Base-by-base conservation (phyloP, 2,113 vertebrate species). In the Dolichallabes microphthalmus region DNA sequence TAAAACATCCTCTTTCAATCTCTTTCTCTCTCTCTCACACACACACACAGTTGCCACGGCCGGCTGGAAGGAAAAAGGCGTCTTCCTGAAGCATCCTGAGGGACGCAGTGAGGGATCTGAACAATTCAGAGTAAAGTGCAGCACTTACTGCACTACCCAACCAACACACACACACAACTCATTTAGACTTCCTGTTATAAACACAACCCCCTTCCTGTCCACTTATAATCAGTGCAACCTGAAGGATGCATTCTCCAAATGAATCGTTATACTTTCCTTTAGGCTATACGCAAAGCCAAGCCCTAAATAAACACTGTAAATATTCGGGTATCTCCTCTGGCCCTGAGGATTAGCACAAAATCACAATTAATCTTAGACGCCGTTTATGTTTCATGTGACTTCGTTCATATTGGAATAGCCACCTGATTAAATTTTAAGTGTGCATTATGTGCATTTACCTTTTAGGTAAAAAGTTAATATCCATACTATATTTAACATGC, bases 41-140 rank as follows among this genome's bases (percentile, higher is more conserved):
- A 69, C 68, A 80, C 19, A 14, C 8, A 19, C 12, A 52, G 27
- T 63, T 64, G 9, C 39, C 45, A 52, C 50, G 52, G 76, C 82
- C 50, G 53, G 53, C 32, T 63, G 64, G 0, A 77, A 39, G 15
- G 85, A 79, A 88, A 88, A 89, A 58, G 50, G 27, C 14, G 75
- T 85, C 84, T 79, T 89, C 82, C 75, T 64, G n/a, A 25, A 35
- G 76, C 88, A 89, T 88, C 87, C 53, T 61, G 50, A 71, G 85
- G 82, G 63, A 88, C 14, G 2, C 55, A 52, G 80, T 64, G 71
- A 87, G 80, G 68, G 71, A 87, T 45, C 74, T 73, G 52, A 80
- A 85, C 77, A 58, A 79, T 61, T 79, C 64, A 39, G 15, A 85
- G 63, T 63, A 74, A 84, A 78, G 81, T 19, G 27, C 80, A 15